Conservation (phyloP, 2,113 vertebrate genomes). For the Xyrauchen texanus region DNA sequence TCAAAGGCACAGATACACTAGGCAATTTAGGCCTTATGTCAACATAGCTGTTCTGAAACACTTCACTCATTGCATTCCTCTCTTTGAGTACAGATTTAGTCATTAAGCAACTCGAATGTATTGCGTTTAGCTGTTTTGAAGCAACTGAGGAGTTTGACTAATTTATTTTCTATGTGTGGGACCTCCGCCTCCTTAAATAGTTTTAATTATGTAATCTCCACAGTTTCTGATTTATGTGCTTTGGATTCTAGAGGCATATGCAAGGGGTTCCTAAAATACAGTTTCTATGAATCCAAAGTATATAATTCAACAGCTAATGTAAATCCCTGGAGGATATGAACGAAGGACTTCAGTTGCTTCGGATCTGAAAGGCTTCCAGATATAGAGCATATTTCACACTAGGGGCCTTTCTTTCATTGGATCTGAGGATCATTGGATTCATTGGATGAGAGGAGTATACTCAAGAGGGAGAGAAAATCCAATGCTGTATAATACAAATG, state of each 20-base stretch:
- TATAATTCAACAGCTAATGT: not conserved
- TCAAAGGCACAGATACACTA: not conserved
- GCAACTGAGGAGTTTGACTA: conserved; percentile 6
- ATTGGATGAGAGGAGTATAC: not conserved
- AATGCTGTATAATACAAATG: not conserved
- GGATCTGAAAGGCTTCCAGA: not conserved
- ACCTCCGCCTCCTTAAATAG: not conserved
- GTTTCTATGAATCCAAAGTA: not conserved
- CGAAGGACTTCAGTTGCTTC: not conserved
- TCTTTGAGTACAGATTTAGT: not conserved
- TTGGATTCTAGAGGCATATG: not conserved
- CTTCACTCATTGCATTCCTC: not conserved
- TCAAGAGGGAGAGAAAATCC: conserved; percentile 1
- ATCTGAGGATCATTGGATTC: too few relatives aligned
- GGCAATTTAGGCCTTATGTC: conserved; percentile 16
- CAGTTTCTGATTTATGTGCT: not conserved
- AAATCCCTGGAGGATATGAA: not conserved
- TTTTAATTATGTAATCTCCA: conserved; percentile 20
- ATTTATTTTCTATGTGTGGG: not conserved
- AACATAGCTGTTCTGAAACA: conserved; percentile 10
- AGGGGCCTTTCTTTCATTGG: conserved; percentile 7
- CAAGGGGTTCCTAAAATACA: not conserved
- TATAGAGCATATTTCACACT: conserved; percentile 27
- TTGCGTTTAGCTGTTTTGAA: not conserved
- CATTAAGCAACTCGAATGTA: not conserved